These are phyloP conservation scores for Charaxes varanes DNA, from an alignment of 1,140 invertebrate species.

Conservation along the genomic window DNA sequence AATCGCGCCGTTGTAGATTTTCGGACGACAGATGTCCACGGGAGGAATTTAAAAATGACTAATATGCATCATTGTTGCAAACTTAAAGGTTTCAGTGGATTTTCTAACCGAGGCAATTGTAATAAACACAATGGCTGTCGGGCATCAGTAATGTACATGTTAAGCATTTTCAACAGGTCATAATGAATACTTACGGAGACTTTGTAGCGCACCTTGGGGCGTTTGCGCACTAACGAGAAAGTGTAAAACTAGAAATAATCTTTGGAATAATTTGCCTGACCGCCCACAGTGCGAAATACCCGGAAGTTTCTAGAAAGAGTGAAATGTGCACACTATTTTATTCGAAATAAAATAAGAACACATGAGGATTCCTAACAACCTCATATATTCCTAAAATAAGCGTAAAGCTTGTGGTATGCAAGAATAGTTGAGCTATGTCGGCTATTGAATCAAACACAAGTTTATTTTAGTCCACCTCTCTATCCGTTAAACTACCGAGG, in stretches of 20 bases:
- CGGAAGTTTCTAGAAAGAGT: slow-evolving; percentile 16
- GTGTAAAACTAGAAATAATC: slow-evolving; percentile 44
- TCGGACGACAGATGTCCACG: too few species aligned
- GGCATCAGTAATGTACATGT: neutral
- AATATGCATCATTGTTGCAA: too few species aligned
- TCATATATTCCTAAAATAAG: neutral
- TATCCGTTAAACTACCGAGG: too few species aligned
- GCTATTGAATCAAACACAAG: too few species aligned
- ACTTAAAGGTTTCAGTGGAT: too few species aligned
- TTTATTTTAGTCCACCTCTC: too few species aligned
- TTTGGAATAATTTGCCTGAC: slow-evolving; percentile 26
- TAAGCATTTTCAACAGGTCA: slow-evolving; percentile 10
- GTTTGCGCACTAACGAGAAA: slow-evolving; percentile 43
- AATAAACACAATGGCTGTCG: neutral
- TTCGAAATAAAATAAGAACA: neutral
- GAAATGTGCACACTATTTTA: neutral
- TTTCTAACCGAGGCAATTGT: too few species aligned
- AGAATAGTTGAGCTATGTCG: too few species aligned
- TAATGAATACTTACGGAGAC: slow-evolving; percentile 9
- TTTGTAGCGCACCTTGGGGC: slow-evolving; percentile 21
- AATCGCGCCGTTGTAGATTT: too few species aligned
- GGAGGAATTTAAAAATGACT: too few species aligned
- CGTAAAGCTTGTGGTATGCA: too few species aligned
- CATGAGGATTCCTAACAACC: neutral
- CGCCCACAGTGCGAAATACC: slow-evolving; percentile 35